These are phyloP conservation scores for Indri indri DNA, from an alignment of 2,113 vertebrate genomes.

Conservation along the genomic window DNA sequence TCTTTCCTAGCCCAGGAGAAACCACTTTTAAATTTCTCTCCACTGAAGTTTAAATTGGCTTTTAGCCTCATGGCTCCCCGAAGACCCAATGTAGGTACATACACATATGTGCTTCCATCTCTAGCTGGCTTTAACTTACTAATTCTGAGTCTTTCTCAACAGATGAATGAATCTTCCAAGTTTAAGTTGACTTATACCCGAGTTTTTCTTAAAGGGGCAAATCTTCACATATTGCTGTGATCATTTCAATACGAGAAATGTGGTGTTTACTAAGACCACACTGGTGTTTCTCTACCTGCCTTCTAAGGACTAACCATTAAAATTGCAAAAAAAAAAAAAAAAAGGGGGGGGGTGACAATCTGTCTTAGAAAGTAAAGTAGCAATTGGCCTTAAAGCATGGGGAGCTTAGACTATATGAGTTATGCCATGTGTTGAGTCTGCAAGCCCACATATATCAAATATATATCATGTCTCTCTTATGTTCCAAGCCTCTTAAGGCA, in stretches of 20 bases:
- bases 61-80: slow-evolving; percentile 67
- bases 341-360: not conserved
- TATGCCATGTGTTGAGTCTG: not conserved
- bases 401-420: not conserved
- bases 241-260: not conserved
- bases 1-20: slow-evolving; percentile 69
- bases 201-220: slow-evolving; percentile 51
- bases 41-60: slow-evolving; percentile 71
- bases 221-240: not conserved
- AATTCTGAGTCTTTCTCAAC: slow-evolving; percentile 29
- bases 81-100: slow-evolving; percentile 63
- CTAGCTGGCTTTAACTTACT: not conserved
- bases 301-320: not conserved
- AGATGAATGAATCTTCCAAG: slow-evolving; percentile 21
- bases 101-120: not conserved
- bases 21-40: slow-evolving; percentile 68
- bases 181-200: not conserved
- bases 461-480: not conserved
- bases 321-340: not conserved
- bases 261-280: slow-evolving; percentile 13
- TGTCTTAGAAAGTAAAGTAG: not conserved
- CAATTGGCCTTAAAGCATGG: not conserved
- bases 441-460: not conserved
- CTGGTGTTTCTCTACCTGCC: not conserved
- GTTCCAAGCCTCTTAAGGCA: not conserved